Conservation (phyloP, 2,888 invertebrate species). For the Polymixis flavicincta region DNA sequence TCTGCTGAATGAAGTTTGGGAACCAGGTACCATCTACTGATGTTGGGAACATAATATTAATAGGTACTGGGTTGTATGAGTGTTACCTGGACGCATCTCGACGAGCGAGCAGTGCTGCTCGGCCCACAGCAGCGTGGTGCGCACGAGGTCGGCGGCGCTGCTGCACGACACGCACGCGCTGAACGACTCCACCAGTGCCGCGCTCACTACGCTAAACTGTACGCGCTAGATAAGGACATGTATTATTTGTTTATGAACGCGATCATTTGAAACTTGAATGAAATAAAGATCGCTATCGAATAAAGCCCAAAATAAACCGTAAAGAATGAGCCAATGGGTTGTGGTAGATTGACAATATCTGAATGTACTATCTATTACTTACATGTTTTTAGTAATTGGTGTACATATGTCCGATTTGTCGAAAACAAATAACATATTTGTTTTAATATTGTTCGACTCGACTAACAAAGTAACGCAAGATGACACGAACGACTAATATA, state of each 20-base stretch:
- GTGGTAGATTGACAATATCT: neutral
- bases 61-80: no score
- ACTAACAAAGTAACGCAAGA: neutral
- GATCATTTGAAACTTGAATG: neutral
- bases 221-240: constrained; percentile 80
- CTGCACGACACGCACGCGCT: constrained; percentile 97
- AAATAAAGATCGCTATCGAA: neutral
- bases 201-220: constrained; percentile 97
- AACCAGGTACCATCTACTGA: no score
- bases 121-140: constrained; percentile 97
- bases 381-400: neutral
- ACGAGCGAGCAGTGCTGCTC: constrained; percentile 99
- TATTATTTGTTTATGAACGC: neutral
- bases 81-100: constrained; percentile 97
- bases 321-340: neutral
- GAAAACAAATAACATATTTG: neutral
- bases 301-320: neutral
- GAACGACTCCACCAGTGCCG: constrained; percentile 97
- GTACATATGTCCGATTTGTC: neutral
- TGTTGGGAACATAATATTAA: no score
- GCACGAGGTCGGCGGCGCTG: constrained; percentile 96
- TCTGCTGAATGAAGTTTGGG: no score
- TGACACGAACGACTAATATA: neutral
- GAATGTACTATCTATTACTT: neutral
- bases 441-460: neutral